Conservation (phyloP, 2,888 invertebrate species). For the Heteromurus nitidus region DNA sequence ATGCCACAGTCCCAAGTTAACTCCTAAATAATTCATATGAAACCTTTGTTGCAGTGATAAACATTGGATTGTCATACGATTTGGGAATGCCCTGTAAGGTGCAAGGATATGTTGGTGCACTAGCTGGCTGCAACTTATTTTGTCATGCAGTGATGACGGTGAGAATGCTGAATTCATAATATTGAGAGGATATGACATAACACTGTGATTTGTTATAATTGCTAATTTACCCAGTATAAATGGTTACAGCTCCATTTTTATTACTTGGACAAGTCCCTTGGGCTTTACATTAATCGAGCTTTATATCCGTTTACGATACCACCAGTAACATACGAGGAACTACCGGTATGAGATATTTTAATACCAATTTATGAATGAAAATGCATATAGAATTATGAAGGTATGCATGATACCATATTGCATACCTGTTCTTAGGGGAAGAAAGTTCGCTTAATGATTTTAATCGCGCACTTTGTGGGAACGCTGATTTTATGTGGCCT, state of each 20-base stretch:
- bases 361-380: no score
- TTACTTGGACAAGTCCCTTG: constrained; percentile 30
- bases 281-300: constrained; percentile 30
- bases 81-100: constrained; percentile 37
- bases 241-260: constrained; percentile 50
- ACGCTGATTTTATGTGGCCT: neutral
- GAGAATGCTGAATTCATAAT: neutral
- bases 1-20: no score
- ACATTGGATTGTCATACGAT: constrained; percentile 13
- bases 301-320: constrained; percentile 41
- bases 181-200: no score
- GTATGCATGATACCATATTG: no score
- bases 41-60: constrained; percentile 22
- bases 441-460: neutral
- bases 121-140: neutral
- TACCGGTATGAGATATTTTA: constrained; percentile 21
- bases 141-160: constrained; percentile 42
- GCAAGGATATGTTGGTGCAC: neutral
- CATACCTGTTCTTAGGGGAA: neutral
- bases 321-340: constrained; percentile 51
- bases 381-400: no score
- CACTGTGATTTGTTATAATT: no score
- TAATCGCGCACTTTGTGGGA: neutral
- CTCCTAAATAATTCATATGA: no score
- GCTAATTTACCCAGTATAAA: no score